Evolutionary conservation across 2,888 invertebrate species (phyloP).

Genomic region (Lasioglossum lativentre): DNA sequence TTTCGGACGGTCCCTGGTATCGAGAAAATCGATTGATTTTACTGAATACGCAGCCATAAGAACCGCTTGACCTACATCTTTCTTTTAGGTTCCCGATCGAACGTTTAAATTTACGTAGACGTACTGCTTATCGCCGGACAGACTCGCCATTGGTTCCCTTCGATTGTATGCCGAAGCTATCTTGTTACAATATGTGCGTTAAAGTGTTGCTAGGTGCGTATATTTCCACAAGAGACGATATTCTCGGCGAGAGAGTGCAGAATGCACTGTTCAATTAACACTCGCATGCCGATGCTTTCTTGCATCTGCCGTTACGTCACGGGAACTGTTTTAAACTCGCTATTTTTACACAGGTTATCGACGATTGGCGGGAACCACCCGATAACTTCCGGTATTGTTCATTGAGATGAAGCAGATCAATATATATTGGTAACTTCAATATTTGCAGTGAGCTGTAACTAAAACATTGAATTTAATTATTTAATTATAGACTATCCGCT

Average conservation of each 20-base stretch:
- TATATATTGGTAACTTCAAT: not conserved
- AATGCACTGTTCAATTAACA: conserved; percentile 15
- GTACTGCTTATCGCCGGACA: conserved; percentile 22
- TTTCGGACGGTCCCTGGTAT: not conserved
- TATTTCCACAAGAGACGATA: not conserved
- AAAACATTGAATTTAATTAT: not conserved
- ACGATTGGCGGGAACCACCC: not conserved
- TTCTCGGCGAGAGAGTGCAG: conserved; percentile 7
- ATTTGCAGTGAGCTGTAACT: not conserved
- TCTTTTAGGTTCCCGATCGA: conserved; percentile 34
- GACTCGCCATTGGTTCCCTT: not conserved
- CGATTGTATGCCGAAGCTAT: conserved; percentile 19
- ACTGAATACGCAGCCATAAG: conserved; percentile 15
- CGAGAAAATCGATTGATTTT: conserved; percentile 17
- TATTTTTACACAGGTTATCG: conserved; percentile 7
- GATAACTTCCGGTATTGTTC: not conserved
- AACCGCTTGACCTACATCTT: conserved; percentile 50
- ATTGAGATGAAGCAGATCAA: not conserved
- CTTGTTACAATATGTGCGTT: conserved; percentile 38
- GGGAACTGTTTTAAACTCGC: not conserved
- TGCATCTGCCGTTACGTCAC: conserved; percentile 5
- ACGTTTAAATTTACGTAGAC: conserved; percentile 44
- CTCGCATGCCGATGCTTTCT: not conserved
- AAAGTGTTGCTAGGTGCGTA: not conserved
- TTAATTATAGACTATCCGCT: not conserved